Conservation (phyloP, 2,113 vertebrate genomes). For the Alligator sinensis region DNA sequence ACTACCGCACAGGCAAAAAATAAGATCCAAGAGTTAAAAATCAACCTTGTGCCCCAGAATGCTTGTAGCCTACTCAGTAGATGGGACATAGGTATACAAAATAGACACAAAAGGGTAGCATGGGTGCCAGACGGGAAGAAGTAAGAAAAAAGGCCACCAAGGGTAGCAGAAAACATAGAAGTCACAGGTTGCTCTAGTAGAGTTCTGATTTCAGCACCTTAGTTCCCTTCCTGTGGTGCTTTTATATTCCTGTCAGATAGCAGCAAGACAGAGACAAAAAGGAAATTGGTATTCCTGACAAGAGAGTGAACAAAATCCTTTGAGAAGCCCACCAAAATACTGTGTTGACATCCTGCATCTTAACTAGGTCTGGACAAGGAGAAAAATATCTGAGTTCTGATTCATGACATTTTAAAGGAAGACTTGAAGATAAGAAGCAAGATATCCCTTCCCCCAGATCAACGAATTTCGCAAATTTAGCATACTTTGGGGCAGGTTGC, state of each 20-base stretch:
- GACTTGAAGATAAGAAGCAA: neutral
- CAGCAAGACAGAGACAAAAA: neutral
- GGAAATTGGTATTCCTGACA: neutral
- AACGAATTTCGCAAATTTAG: neutral
- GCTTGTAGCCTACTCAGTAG: neutral
- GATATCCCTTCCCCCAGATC: neutral
- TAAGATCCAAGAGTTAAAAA: neutral
- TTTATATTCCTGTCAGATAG: neutral
- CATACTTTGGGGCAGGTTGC: neutral
- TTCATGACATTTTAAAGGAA: neutral
- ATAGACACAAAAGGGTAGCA: neutral
- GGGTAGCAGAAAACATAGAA: neutral
- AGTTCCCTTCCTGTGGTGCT: neutral
- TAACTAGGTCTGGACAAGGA: neutral
- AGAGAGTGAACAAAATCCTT: neutral
- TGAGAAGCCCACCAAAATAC: neutral
- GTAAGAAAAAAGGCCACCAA: neutral
- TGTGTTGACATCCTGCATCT: neutral
- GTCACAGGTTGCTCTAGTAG: neutral
- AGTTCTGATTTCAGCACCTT: neutral
- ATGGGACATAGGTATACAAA: neutral
- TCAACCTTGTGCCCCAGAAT: neutral
- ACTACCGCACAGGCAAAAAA: neutral
- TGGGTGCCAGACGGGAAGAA: neutral
- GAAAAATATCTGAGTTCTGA: neutral